Conservation (phyloP, 2,113 vertebrate genomes). For the Camelus dromedarius region DNA sequence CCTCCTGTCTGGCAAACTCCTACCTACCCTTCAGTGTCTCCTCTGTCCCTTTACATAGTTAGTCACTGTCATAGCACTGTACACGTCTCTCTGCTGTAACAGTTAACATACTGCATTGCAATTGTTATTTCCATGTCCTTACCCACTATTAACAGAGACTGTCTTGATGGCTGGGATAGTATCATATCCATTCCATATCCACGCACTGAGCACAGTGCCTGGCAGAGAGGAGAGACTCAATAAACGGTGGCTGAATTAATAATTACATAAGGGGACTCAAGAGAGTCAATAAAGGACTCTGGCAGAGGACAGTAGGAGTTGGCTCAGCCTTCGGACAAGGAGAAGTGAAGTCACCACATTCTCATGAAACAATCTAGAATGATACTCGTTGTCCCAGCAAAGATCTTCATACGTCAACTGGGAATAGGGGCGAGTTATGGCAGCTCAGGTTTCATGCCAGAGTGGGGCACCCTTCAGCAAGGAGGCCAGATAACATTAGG, state of each 20-base stretch:
- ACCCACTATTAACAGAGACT: neutral
- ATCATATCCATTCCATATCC: neutral
- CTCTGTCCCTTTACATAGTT: too few relatives aligned
- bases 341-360: neutral
- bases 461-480: fast-evolving
- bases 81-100: neutral
- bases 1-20: neutral
- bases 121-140: too few relatives aligned
- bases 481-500: neutral
- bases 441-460: neutral
- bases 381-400: neutral
- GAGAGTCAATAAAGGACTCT: neutral
- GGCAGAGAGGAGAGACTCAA: neutral
- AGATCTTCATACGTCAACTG: neutral
- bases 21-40: neutral
- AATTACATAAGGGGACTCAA: neutral
- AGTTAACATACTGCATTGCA: fast-evolving
- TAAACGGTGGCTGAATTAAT: neutral
- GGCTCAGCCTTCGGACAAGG: neutral
- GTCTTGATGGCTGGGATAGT: neutral
- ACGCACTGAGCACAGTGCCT: neutral
- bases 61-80: neutral
- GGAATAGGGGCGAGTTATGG: neutral
- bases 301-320: neutral
- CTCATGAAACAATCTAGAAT: neutral